Percentiles rank a stretch among this genome's conserved stretches.
These are phyloP conservation scores for Amphilophus citrinellus DNA, from an alignment of 2,113 vertebrate species.

Conservation along the genomic window DNA sequence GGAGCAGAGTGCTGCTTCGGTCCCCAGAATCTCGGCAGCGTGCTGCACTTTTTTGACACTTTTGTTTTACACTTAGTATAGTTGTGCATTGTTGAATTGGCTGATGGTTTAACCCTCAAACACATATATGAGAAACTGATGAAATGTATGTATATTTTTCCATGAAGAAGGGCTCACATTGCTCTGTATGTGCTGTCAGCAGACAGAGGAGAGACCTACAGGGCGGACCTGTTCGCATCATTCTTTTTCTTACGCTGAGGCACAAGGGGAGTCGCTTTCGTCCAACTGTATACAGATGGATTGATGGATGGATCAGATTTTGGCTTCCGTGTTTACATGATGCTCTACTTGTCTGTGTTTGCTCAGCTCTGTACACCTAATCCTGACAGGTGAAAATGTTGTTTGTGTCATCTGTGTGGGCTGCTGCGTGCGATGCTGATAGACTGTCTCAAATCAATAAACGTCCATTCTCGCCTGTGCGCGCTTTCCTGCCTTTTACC, in stretches of 20 bases:
- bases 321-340: constrained; percentile 47
- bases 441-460: constrained; percentile 70
- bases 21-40: not conserved
- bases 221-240: not conserved
- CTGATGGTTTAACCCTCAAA: constrained; percentile 23
- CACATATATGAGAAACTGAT: not conserved
- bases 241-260: not conserved
- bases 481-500: constrained; percentile 34
- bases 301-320: constrained; percentile 18
- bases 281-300: not conserved
- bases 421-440: constrained; percentile 51
- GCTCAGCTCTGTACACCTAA: constrained; percentile 42
- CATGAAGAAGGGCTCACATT: not conserved
- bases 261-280: not conserved
- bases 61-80: constrained; percentile 38
- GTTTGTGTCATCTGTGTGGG: constrained; percentile 24
- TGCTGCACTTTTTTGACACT: not conserved
- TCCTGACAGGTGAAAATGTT: constrained; percentile 55
- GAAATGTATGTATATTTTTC: constrained; percentile 29
- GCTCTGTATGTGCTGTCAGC: not conserved
- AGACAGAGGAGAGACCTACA: not conserved
- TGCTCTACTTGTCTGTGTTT: constrained; percentile 32
- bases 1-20: constrained; percentile 19
- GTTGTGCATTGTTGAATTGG: constrained; percentile 57
- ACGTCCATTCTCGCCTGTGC: not conserved